Evolutionary conservation across 1,140 invertebrate genomes (phyloP), one percentile per base, ranked within the genome.

Genomic region (Trachelipus rathkii): DNA sequence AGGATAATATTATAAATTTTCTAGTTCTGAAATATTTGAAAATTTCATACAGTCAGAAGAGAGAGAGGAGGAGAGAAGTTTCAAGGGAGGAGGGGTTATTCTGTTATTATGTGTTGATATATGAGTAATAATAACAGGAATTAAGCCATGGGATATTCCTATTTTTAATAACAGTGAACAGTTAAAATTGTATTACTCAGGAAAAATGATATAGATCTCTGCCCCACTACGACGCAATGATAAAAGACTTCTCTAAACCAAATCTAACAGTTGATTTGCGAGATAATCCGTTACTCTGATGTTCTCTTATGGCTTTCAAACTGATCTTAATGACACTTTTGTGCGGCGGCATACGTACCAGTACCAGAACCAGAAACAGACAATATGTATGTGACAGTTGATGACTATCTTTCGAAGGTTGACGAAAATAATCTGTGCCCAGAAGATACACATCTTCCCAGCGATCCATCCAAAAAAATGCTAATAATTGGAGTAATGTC

Each of bases 321-420:
- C 4, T 10, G 69, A 53, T 10, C 74, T 78, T 11, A 75, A 78
- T 50, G 70, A 44, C 3, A 73, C 77, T 66, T 78, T 78, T 67
- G 9, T 76, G n/a, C 23, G 70, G 6, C 72, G 23, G 33, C 33
- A 69, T 33, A 21, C 53, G 1, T 78, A 78, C 24, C 13, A 15
- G 13, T 78, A 74, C 44, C 2, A 8, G 6, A 11, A 73, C 13
- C n/a, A n/a, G 44, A 68, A 2, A 68, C 67, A 10, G 19, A 69
- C n/a, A n/a, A n/a, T n/a, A n/a, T n/a, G n/a, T n/a, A 6, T 24
- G 50, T 21, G 13, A 73, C 43, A 24, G 15, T 78, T 33, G 74
- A 76, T 7, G 33, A 33, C 33, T 75, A 45, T 71, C 69, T 73
- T 0, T 3, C 7, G 15, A 68, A 50, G 21, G 21, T 21, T 15